These are phyloP conservation scores for Drosophila elegans DNA, from an alignment of 1,140 invertebrate species.

Conservation along the genomic window DNA sequence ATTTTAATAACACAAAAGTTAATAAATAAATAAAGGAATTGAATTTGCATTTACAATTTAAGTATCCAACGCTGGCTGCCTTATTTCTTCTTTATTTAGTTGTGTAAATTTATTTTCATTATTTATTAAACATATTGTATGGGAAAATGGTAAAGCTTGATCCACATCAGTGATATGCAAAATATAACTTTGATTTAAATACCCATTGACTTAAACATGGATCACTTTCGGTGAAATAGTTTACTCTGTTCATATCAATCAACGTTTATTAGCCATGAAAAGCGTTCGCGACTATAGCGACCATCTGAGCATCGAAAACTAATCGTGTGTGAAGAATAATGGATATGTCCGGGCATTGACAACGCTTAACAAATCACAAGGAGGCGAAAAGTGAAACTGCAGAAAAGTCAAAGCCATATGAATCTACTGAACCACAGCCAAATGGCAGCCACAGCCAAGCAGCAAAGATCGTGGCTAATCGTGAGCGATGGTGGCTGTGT, in stretches of 20 bases:
- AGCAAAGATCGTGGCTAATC: slow-evolving; percentile 60
- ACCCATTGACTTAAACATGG: slow-evolving; percentile 44
- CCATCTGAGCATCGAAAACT: slow-evolving; percentile 37
- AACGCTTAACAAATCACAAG: slow-evolving; percentile 75
- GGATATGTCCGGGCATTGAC: slow-evolving; percentile 50
- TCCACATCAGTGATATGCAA: slow-evolving; percentile 10
- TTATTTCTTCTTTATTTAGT: not conserved
- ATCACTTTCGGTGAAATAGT: slow-evolving; percentile 32
- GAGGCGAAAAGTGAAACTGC: slow-evolving; percentile 62
- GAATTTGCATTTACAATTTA: too few relatives aligned
- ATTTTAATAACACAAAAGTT: too few relatives aligned
- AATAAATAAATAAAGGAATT: too few relatives aligned
- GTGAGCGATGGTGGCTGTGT: slow-evolving; percentile 63
- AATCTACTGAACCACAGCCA: slow-evolving; percentile 20
- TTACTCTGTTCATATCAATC: slow-evolving; percentile 39
- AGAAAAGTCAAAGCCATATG: slow-evolving; percentile 59
- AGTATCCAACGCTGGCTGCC: too few relatives aligned
- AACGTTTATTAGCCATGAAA: slow-evolving; percentile 51
- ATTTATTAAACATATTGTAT: not conserved
- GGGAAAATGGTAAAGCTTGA: slow-evolving; percentile 26
- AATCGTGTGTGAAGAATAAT: slow-evolving; percentile 78
- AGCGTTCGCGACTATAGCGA: slow-evolving; percentile 18
- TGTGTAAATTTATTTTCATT: not conserved
- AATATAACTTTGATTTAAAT: slow-evolving; percentile 16
- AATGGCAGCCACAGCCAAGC: slow-evolving; percentile 24